A percentile compares a stretch with the other conserved stretches of the same genome.
Conservation (phyloP, 2,888 invertebrate species). For the Philaethria dido region DNA sequence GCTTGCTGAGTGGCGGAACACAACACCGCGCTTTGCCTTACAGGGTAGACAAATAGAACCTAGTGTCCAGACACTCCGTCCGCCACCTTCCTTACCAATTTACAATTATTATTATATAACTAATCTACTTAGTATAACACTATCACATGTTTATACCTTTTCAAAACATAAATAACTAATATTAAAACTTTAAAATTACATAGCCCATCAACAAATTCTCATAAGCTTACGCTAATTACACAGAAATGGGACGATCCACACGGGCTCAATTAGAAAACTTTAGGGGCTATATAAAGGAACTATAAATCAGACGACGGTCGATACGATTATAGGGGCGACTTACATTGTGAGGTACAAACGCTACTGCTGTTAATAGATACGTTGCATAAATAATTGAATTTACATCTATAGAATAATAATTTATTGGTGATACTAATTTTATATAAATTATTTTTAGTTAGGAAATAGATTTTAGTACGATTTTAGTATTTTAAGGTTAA, state of each 20-base stretch:
- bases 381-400: not conserved
- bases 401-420: not conserved
- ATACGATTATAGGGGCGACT: slow-evolving; percentile 60
- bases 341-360: slow-evolving; percentile 45
- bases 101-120: too few relatives aligned
- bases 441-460: too few relatives aligned
- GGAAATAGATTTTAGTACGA: too few relatives aligned
- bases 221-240: slow-evolving; percentile 72
- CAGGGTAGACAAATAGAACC: too few relatives aligned
- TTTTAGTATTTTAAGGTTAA: too few relatives aligned
- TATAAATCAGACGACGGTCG: slow-evolving; percentile 77
- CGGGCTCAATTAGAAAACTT: slow-evolving; percentile 77
- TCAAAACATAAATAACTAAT: slow-evolving; percentile 29
- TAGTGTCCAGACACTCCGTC: too few relatives aligned
- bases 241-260: slow-evolving; percentile 66
- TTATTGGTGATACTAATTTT: too few relatives aligned
- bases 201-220: slow-evolving; percentile 57
- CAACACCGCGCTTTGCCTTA: too few relatives aligned
- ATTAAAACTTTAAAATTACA: slow-evolving; percentile 39
- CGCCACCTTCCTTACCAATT: too few relatives aligned
- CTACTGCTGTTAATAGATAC: not conserved
- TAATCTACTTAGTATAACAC: too few relatives aligned
- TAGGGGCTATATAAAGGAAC: slow-evolving; percentile 74
- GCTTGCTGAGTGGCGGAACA: too few relatives aligned
- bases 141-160: not conserved